A percentile compares a stretch with the other conserved stretches of the same genome.
Evolutionary conservation across 2,797 vertebrate genomes (phyloP).

Genomic region (Sorex maritimensis): DNA sequence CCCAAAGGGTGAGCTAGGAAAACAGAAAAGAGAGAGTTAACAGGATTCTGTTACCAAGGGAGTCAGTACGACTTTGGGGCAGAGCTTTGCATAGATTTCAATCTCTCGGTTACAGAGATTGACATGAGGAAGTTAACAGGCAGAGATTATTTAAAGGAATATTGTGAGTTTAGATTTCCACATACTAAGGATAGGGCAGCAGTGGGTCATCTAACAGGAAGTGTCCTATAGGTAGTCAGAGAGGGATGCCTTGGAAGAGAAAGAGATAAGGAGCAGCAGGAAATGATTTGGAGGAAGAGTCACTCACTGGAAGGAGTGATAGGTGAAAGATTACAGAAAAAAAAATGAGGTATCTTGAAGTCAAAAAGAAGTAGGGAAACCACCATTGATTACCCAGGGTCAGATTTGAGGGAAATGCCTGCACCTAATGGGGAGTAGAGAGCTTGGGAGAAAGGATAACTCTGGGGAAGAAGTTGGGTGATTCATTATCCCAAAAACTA

Average conservation of each 20-base stretch:
- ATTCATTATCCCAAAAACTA: background rate
- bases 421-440: background rate
- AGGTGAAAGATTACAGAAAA: too few relatives aligned
- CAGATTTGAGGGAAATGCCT: background rate
- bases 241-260: background rate
- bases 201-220: background rate
- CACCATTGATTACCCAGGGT: fast-evolving
- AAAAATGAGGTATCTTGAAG: background rate
- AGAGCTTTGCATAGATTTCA: background rate
- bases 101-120: background rate
- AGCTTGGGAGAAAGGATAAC: too few relatives aligned
- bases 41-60: background rate
- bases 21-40: background rate
- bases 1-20: background rate
- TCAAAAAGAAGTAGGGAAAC: background rate
- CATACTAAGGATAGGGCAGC: background rate
- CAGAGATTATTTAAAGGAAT: background rate
- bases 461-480: background rate
- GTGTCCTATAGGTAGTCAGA: background rate
- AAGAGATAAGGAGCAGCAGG: background rate
- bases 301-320: fast-evolving
- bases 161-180: background rate
- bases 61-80: background rate
- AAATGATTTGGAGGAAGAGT: background rate
- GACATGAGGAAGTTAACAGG: conserved; percentile 3